These are phyloP conservation scores for Xestia c-nigrum DNA, from an alignment of 2,888 invertebrate species.

Conservation along the genomic window DNA sequence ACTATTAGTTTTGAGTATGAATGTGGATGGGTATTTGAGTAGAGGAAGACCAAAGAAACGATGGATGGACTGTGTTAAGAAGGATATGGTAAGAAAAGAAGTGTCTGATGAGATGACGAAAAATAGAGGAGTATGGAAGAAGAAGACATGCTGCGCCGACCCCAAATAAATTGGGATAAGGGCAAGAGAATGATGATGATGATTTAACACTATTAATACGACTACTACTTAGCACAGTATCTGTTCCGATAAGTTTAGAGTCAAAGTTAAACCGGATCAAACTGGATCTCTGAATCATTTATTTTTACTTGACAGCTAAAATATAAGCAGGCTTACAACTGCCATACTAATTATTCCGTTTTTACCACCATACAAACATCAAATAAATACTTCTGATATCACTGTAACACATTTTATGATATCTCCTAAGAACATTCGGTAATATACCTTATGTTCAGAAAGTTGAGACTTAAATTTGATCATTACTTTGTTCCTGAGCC, in stretches of 20 bases:
- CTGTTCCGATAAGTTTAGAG: neutral
- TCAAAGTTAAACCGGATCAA: neutral
- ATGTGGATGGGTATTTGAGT: no score
- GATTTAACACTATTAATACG: no score
- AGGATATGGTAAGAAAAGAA: no score
- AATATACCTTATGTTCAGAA: neutral
- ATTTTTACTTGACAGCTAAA: neutral
- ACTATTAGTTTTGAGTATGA: no score
- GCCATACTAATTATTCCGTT: conserved; percentile 10
- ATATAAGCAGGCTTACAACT: neutral
- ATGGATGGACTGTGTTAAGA: no score
- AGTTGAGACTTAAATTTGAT: neutral
- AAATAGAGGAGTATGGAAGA: no score
- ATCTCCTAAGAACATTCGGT: neutral
- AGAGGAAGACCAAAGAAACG: no score
- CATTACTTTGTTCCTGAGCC: neutral
- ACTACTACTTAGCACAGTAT: neutral
- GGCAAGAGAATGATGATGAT: no score
- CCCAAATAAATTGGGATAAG: no score
- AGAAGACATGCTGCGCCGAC: no score
- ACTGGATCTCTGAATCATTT: neutral
- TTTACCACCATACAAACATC: conserved; percentile 23
- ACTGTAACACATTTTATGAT: conserved; percentile 34
- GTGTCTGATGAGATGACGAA: no score
- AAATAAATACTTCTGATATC: conserved; percentile 44